These are phyloP conservation scores for Selenia dentaria DNA, from an alignment of 2,888 invertebrate species.

Conservation along the genomic window DNA sequence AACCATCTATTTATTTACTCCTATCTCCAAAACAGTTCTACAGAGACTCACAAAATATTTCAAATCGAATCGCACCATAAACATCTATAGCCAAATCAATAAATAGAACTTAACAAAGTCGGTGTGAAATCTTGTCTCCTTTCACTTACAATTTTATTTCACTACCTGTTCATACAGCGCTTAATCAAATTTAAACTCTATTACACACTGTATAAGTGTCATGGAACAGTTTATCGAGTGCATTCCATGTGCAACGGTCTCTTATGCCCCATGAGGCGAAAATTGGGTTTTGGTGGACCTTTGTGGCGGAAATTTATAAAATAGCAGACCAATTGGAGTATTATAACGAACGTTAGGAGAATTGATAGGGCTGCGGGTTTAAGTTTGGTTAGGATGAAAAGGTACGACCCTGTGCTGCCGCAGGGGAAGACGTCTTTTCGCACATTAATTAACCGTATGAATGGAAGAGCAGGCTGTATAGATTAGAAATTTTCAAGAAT, in stretches of 20 bases:
- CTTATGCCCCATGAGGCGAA: constrained; percentile 38
- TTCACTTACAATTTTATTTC: constrained; percentile 15
- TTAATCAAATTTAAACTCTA: constrained; percentile 16
- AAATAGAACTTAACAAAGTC: constrained; percentile 39
- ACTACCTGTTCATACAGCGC: not conserved
- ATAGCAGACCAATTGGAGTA: constrained; percentile 38
- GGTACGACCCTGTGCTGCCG: too few species aligned
- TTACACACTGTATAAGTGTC: not conserved
- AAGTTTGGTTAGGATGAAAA: too few species aligned
- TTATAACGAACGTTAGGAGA: constrained; percentile 28
- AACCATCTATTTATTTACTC: constrained; percentile 23
- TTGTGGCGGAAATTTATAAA: constrained; percentile 39
- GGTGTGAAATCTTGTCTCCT: constrained; percentile 34
- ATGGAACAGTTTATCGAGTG: constrained; percentile 3
- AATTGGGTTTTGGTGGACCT: constrained; percentile 36
- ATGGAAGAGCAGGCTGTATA: too few species aligned
- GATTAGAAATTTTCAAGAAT: too few species aligned
- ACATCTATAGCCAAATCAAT: constrained; percentile 38
- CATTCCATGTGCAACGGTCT: constrained; percentile 17
- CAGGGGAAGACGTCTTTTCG: too few species aligned
- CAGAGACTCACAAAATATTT: constrained; percentile 31
- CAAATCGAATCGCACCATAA: constrained; percentile 35
- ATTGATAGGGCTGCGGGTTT: too few species aligned
- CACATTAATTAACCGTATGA: too few species aligned
- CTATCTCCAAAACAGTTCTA: constrained; percentile 18